phyloP scores from a whole-genome alignment of 2,888 invertebrate species.

The Galerucella pusilla region DNA sequence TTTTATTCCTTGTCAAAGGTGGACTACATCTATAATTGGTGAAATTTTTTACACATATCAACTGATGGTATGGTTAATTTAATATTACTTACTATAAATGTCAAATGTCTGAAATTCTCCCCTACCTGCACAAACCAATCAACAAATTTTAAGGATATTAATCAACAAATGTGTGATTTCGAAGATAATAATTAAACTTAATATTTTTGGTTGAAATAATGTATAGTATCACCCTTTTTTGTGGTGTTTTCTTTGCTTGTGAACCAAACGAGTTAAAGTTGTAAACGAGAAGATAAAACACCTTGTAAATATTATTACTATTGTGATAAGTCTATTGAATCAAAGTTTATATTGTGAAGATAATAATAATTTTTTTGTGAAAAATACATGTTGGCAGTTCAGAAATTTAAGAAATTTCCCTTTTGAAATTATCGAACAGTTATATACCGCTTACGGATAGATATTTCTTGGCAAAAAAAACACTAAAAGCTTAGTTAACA shows the following conservation, averaged over 20 bases:
- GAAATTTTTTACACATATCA: too few species aligned
- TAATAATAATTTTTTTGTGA: conserved; percentile 47
- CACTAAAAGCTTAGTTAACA: too few species aligned
- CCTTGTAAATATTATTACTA: conserved; percentile 64
- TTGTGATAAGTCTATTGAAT: conserved; percentile 65
- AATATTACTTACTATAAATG: not conserved
- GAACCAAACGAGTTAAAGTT: conserved; percentile 39
- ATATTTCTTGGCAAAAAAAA: conserved; percentile 41
- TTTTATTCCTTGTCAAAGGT: too few species aligned
- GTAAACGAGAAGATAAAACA: conserved; percentile 37
- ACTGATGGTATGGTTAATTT: not conserved
- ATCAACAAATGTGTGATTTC: conserved; percentile 52
- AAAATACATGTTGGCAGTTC: conserved; percentile 50
- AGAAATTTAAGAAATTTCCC: conserved; percentile 47
- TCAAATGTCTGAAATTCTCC: conserved; percentile 31
- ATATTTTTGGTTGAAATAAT: conserved; percentile 34
- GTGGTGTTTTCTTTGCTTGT: conserved; percentile 37
- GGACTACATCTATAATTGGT: too few species aligned
- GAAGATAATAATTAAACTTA: conserved; percentile 51
- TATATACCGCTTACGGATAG: conserved; percentile 45
- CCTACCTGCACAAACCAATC: conserved; percentile 35
- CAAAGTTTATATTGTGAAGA: conserved; percentile 56
- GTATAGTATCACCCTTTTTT: conserved; percentile 39
- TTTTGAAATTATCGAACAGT: conserved; percentile 49
- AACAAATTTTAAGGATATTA: conserved; percentile 33